A percentile compares a stretch with the other conserved stretches of the same genome.
These are phyloP conservation scores for Lumbricus terrestris DNA, from an alignment of 2,888 invertebrate genomes.

Conservation along the genomic window DNA sequence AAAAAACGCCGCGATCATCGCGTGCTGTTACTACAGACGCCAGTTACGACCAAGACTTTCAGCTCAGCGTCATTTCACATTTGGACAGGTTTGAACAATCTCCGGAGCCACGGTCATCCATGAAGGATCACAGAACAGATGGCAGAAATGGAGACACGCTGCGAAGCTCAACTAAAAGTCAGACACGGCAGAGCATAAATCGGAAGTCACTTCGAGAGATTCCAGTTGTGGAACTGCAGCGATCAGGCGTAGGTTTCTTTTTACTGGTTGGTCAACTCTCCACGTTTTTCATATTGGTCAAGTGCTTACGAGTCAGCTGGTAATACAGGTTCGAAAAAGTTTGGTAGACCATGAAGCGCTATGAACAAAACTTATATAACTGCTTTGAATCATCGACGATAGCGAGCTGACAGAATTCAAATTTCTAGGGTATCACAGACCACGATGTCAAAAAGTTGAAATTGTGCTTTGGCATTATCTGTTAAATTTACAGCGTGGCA, in stretches of 20 bases:
- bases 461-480: no score
- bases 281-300: not conserved
- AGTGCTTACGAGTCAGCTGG: not conserved
- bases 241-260: slow-evolving; percentile 36
- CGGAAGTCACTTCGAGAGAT: slow-evolving; percentile 51
- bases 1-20: not conserved
- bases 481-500: no score
- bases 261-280: not conserved
- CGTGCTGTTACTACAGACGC: not conserved
- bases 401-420: no score
- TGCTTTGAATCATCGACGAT: not conserved
- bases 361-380: not conserved
- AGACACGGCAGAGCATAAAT: slow-evolving; percentile 40
- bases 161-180: slow-evolving; percentile 29
- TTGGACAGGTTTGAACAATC: not conserved
- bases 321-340: not conserved
- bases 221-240: slow-evolving; percentile 44
- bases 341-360: not conserved
- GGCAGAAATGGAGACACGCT: not conserved
- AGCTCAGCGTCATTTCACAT: not conserved
- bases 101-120: not conserved
- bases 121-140: not conserved
- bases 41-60: not conserved
- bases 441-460: no score
- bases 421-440: no score